Conservation (phyloP, 2,113 vertebrate genomes). For the Leucoraja erinaceus region DNA sequence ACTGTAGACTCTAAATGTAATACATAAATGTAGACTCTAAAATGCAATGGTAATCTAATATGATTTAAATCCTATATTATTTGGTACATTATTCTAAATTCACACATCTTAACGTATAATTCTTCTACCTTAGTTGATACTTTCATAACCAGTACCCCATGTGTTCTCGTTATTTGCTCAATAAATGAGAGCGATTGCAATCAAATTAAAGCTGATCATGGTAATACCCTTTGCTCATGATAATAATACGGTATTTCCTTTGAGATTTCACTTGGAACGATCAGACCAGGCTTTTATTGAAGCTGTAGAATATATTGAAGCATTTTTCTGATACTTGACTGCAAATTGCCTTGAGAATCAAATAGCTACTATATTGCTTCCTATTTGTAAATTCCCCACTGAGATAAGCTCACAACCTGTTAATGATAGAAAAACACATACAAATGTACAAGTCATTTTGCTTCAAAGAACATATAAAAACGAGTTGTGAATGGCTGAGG, state of each 20-base stretch:
- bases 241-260: not conserved
- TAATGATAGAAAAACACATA: not conserved
- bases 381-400: not conserved
- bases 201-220: conserved; percentile 34
- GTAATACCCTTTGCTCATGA: not conserved
- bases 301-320: not conserved
- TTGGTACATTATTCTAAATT: conserved; percentile 14
- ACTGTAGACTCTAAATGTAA: not conserved
- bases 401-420: not conserved
- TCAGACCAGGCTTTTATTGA: not conserved
- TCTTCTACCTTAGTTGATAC: not conserved
- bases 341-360: not conserved
- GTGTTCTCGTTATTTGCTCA: conserved; percentile 8
- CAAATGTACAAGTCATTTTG: not conserved
- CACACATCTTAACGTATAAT: not conserved
- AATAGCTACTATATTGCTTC: not conserved
- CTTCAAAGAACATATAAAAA: not conserved
- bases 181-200: conserved; percentile 26
- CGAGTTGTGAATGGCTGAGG: not conserved
- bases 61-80: not conserved
- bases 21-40: not conserved
- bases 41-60: not conserved
- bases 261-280: not conserved
- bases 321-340: not conserved
- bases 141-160: conserved; percentile 16